These are phyloP conservation scores for Thymelicus lineola DNA, from an alignment of 2,888 invertebrate species.

Conservation along the genomic window DNA sequence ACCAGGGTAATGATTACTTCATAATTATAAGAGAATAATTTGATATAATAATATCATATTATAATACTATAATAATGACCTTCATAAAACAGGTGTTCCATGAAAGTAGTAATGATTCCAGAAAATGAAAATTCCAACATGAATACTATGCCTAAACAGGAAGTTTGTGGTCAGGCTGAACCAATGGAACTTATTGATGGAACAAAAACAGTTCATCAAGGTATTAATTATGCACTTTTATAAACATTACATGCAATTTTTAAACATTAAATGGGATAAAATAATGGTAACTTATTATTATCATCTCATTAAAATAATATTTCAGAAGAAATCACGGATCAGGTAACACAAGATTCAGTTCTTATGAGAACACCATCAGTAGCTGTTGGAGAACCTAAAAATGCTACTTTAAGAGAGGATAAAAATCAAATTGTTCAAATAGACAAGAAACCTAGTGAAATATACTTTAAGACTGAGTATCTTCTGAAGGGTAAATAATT, in stretches of 20 bases:
- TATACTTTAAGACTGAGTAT: slow-evolving; percentile 62
- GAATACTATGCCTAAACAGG: slow-evolving; percentile 6
- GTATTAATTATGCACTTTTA: background rate
- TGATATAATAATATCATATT: background rate
- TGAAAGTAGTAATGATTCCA: slow-evolving; percentile 10
- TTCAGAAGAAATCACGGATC: background rate
- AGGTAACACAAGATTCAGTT: background rate
- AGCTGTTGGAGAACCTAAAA: background rate
- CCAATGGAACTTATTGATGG: slow-evolving; percentile 1
- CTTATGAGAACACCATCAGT: background rate
- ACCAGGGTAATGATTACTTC: background rate
- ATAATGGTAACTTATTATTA: too few species aligned
- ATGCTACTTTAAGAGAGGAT: background rate
- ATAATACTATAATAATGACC: background rate
- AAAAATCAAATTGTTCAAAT: background rate
- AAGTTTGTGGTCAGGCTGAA: background rate
- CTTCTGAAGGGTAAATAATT: slow-evolving; percentile 60
- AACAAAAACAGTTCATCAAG: background rate
- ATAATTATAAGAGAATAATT: background rate
- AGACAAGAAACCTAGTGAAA: slow-evolving; percentile 52
- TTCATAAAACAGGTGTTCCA: slow-evolving; percentile 7
- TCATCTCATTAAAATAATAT: background rate
- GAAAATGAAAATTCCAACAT: slow-evolving; percentile 41
- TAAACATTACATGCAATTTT: too few species aligned
- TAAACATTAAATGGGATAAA: too few species aligned